These are phyloP conservation scores for Hypocryptadius cinnamomeus DNA, from an alignment of 2,113 vertebrate species.

Conservation along the genomic window DNA sequence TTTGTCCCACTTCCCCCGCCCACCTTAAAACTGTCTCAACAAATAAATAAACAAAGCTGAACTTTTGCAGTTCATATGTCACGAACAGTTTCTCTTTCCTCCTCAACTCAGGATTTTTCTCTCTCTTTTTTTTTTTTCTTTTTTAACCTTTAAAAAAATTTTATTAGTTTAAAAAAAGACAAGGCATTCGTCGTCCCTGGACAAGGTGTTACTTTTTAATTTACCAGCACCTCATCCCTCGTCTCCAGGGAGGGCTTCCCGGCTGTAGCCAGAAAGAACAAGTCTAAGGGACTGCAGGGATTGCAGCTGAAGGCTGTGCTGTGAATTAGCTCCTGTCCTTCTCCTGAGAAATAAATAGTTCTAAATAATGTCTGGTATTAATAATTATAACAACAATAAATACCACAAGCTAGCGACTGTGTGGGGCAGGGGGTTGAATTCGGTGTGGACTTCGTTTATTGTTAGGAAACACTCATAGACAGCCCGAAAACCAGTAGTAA, in stretches of 20 bases:
- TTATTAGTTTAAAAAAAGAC: not conserved
- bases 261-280: not conserved
- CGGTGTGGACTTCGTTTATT: not conserved
- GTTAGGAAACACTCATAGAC: not conserved
- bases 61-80: not conserved
- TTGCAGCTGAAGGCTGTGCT: not conserved
- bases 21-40: not conserved
- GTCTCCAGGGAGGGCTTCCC: not conserved
- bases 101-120: not conserved
- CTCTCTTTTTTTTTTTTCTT: fast-evolving
- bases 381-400: not conserved
- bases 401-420: not conserved
- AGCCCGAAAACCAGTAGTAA: not conserved
- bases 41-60: not conserved
- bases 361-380: not conserved
- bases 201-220: constrained; percentile 32
- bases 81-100: not conserved
- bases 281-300: not conserved
- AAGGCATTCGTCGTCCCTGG: not conserved
- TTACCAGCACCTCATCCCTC: not conserved
- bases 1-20: not conserved
- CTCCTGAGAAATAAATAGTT: not conserved
- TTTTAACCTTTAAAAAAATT: fast-evolving
- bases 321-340: not conserved
- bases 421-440: not conserved